A percentile compares a stretch with the other conserved stretches of the same genome.
Evolutionary conservation across 53 echinoderm and acorn worm species (phyloP).

Genomic region (Paracentrotus lividus): DNA sequence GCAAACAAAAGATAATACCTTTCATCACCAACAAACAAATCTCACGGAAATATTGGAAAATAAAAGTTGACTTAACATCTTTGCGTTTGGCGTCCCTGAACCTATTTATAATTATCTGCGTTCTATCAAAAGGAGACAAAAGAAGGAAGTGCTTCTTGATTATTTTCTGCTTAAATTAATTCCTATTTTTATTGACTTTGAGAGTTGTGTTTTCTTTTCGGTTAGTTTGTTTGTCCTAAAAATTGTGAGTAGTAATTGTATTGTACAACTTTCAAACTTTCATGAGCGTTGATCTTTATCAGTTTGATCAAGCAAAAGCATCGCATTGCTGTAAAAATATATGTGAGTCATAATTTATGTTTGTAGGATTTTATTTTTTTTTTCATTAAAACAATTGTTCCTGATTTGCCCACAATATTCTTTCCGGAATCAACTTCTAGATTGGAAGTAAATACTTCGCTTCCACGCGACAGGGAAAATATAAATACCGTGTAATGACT

Average conservation of each 20-base stretch:
- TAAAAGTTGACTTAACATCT: slow-evolving; percentile 18
- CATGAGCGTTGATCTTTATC: neutral
- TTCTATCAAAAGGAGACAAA: neutral
- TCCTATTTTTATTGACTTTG: neutral
- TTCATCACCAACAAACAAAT: slow-evolving; percentile 23
- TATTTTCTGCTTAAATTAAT: neutral
- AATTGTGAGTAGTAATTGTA: neutral
- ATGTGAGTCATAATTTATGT: slow-evolving; percentile 18
- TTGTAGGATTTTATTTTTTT: neutral
- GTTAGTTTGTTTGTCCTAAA: neutral
- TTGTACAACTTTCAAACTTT: slow-evolving; percentile 1
- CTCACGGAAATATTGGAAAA: neutral
- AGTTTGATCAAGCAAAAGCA: neutral
- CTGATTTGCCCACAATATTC: neutral
- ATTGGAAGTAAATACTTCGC: neutral
- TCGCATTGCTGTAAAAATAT: neutral
- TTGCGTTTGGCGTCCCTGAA: neutral
- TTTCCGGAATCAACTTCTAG: slow-evolving; percentile 12
- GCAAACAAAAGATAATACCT: slow-evolving; percentile 44
- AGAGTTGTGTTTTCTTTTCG: neutral
- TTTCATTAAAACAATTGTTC: no score
- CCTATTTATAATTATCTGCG: neutral
- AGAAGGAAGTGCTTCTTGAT: neutral
- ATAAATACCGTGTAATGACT: neutral
- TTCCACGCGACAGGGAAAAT: neutral